phyloP scores from a whole-genome alignment of 2,797 vertebrate species.

The Galaxias olidus region DNA sequence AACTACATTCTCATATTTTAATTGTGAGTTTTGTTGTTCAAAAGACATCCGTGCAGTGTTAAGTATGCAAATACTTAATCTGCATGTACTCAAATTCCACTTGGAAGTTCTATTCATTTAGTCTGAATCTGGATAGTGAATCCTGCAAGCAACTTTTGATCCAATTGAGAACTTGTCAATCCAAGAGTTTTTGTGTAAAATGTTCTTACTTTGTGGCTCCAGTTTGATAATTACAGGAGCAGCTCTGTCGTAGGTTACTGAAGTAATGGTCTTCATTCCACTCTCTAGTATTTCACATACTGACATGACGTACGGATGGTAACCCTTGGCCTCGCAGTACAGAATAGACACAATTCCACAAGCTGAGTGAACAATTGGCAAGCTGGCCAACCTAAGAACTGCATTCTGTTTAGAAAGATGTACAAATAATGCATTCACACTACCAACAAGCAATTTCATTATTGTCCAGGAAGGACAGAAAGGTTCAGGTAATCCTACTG shows the following conservation, averaged over 20 bases:
- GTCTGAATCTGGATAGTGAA: too few relatives aligned
- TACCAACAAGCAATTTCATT: neutral
- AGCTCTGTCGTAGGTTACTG: conserved; percentile 62
- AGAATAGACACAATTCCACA: conserved; percentile 71
- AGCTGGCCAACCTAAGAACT: conserved; percentile 69
- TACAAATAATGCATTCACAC: neutral
- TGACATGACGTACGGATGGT: conserved; percentile 73
- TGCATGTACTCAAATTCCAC: too few relatives aligned
- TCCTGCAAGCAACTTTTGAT: too few relatives aligned
- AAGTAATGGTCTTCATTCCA: conserved; percentile 68
- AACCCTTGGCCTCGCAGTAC: conserved; percentile 76
- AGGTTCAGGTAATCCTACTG: too few relatives aligned
- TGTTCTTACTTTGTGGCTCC: conserved; percentile 83
- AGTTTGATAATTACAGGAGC: conserved; percentile 79
- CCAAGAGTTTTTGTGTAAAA: neutral
- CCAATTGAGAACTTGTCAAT: too few relatives aligned
- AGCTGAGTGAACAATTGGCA: conserved; percentile 81
- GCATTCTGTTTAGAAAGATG: conserved; percentile 58
- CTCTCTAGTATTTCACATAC: conserved; percentile 82
- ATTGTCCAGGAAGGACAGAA: neutral
- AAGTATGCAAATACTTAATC: too few relatives aligned
- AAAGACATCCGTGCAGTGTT: too few relatives aligned
- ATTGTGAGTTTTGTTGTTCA: too few relatives aligned
- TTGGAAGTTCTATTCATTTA: too few relatives aligned
- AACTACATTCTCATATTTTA: too few relatives aligned